Evolutionary conservation across 2,888 invertebrate species (phyloP), one percentile per base, ranked within the genome.

Genomic region (Petrolisthes cinctipes): DNA sequence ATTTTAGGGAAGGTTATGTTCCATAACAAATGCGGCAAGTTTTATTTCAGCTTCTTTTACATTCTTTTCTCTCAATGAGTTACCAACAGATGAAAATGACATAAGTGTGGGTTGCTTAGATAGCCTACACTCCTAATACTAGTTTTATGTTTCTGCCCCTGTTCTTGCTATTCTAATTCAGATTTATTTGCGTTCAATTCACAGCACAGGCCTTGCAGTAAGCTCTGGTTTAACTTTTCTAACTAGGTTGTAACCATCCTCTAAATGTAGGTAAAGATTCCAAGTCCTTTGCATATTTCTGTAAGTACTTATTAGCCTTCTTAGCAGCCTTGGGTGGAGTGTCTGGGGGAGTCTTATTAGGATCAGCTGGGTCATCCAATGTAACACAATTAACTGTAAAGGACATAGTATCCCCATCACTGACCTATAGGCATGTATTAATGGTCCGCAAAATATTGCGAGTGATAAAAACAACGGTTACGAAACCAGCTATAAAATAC

Each of bases 391-490:
- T 73, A n/a, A 11, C 17, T 11, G n/a, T 7, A n/a, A 73, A 7
- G n/a, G 5, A 73, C n/a, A 61, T 73, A 20, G n/a, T n/a, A n/a
- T 20, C 73, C 73, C 6, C 73, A 73, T 20, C 73, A 73, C 23
- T 20, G n/a, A 73, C 73, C 6, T 73, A 73, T 73, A n/a, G 73
- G n/a, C 73, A 73, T 20, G 37, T 78, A 78, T 6, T 78, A 78
- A 7, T 37, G 51, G 53, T 78, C 78, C 51, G 7, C 53, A 78
- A 17, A 78, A 17, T 78, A 78, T 37, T 78, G 37, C 37, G 37
- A 78, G 37, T 53, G 78, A 78, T 78, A 78, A 78, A 78, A 78
- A 37, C 78, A 78, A 78, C 78, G 17, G 78, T 78, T 78, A 78
- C 78, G 53, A 78, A 78, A 78, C 78, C 17, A 78, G 78, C 7